Base-by-base conservation (phyloP, 2,888 invertebrate species). In the Chloromyia formosa region DNA sequence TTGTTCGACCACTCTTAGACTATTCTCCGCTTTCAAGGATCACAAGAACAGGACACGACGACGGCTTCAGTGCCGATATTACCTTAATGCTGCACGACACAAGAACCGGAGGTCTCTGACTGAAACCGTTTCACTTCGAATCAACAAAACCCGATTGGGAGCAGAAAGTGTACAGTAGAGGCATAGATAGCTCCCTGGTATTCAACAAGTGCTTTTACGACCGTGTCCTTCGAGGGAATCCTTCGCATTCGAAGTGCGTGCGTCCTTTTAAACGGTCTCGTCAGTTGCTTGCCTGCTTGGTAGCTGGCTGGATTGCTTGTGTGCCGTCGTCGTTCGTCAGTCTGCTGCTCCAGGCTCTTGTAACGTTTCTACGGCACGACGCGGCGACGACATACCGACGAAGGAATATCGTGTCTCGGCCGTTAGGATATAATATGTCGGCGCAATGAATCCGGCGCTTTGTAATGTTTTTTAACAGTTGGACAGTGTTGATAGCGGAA, bases 151-250 rank as follows among this genome's bases (percentile, higher is more conserved):
- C 56, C 22, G 20, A 56, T 56, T 10, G 14, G 22, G 23, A 40
- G n/a, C 45, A 20, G 20, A 22, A 16, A 49, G 27, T 35, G 27
- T 35, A 35, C 27, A 35, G 27, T 35, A 7, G 27, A 35, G 7
- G 27, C 27, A 35, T 35, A 35, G 27, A 35, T 35, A 35, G 27
- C 27, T 35, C 7, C 3, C 2, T n/a, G 18, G 18, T 64, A 64
- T 40, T 71, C 75, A 75, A 75, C 75, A 75, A 75, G 75, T 75
- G 22, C 61, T 71, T 71, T 75, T 62, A 60, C 54, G 61, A 68
- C 45, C 75, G 71, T 71, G 75, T 75, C 75, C 71, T 75, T 71
- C 68, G 53, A 73, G 73, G 72, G 72, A 75, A 75, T 75, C 75
- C 64, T 53, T 66, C 49, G 22, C 56, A 54, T 75, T 73, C 60